A percentile compares a stretch with the other conserved stretches of the same genome.
phyloP scores from a whole-genome alignment of 2,113 vertebrate species.

The Miniopterus natalensis region DNA sequence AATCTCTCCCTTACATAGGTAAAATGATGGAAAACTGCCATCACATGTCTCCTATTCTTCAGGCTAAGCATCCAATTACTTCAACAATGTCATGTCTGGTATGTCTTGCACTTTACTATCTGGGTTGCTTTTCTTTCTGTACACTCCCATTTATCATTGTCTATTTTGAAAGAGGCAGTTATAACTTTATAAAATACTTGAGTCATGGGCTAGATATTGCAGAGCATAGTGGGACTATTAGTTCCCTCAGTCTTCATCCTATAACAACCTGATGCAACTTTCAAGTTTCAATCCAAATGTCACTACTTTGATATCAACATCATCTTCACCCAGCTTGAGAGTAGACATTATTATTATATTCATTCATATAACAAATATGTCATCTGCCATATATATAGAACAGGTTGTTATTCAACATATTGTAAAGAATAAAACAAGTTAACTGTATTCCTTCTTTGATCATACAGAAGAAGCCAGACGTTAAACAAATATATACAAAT shows the following conservation, averaged over 20 bases:
- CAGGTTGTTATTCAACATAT: not conserved
- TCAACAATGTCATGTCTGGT: not conserved
- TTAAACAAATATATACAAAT: not conserved
- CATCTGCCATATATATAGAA: not conserved
- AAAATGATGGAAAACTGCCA: not conserved
- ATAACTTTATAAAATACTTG: slow-evolving; percentile 28
- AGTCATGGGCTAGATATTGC: not conserved
- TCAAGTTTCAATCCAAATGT: not conserved
- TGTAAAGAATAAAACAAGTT: not conserved
- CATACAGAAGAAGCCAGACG: not conserved
- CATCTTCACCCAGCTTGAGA: not conserved
- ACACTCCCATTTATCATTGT: slow-evolving; percentile 4
- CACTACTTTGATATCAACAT: not conserved
- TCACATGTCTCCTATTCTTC: not conserved
- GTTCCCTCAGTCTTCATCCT: not conserved
- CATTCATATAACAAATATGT: not conserved
- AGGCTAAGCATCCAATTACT: not conserved
- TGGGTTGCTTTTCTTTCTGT: not conserved
- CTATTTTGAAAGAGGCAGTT: not conserved
- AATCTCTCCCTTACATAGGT: not conserved
- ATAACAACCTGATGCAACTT: not conserved
- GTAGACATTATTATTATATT: not conserved
- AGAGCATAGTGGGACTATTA: not conserved
- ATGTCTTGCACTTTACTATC: not conserved
- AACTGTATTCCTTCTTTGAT: not conserved